A percentile compares a stretch with the other conserved stretches of the same genome.
Conservation (phyloP, 2,888 invertebrate genomes). For the Acanthoscelides obtectus region DNA sequence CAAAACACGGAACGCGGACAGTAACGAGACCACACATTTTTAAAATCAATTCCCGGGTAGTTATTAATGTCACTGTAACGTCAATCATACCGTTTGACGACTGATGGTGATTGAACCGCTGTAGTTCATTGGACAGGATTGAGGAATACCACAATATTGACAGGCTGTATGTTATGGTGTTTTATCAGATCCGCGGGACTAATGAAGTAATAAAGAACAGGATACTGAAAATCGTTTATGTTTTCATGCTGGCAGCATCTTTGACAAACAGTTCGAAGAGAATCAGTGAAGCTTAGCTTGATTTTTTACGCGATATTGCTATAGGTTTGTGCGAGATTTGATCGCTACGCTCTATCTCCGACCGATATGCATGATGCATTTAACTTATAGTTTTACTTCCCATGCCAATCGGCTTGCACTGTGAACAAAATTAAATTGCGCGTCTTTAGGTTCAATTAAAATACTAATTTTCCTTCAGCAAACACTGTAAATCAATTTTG, state of each 20-base stretch:
- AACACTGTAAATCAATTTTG: too few relatives aligned
- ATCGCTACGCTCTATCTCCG: too few relatives aligned
- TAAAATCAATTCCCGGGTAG: neutral
- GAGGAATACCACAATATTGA: neutral
- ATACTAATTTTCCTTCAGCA: too few relatives aligned
- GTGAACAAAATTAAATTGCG: too few relatives aligned
- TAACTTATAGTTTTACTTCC: too few relatives aligned
- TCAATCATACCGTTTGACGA: neutral
- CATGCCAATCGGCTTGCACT: too few relatives aligned
- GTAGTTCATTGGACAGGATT: neutral
- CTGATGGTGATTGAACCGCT: neutral
- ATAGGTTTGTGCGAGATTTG: too few relatives aligned
- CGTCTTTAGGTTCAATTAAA: too few relatives aligned
- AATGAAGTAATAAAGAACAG: neutral
- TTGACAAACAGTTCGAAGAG: too few relatives aligned
- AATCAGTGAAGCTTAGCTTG: too few relatives aligned
- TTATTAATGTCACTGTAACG: neutral
- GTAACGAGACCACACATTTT: neutral
- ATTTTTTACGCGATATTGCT: too few relatives aligned
- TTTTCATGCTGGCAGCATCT: neutral
- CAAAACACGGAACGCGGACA: neutral
- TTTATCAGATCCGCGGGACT: neutral
- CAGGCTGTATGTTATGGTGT: neutral
- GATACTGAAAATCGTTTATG: neutral
- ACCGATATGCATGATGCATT: too few relatives aligned